phyloP scores from a whole-genome alignment of 2,113 vertebrate genomes.

The Fregata magnificens region DNA sequence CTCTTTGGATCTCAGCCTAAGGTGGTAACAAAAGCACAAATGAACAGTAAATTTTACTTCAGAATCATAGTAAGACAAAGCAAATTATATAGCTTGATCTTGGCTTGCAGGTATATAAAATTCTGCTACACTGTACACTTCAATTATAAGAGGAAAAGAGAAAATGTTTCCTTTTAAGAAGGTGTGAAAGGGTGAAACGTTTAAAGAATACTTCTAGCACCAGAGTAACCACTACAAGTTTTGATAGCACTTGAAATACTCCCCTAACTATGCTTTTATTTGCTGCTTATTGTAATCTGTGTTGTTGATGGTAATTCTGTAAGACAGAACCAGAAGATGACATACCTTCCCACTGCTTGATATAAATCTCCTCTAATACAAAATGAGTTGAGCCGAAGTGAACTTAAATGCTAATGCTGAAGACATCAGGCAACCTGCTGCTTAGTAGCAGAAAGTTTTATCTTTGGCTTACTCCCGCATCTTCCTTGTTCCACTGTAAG shows the following conservation, averaged over 20 bases:
- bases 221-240: conserved; percentile 60
- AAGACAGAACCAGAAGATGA: conserved; percentile 72
- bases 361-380: conserved; percentile 75
- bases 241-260: conserved; percentile 56
- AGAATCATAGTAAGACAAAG: neutral
- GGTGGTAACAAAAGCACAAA: neutral
- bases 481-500: neutral
- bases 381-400: conserved; percentile 72
- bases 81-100: neutral
- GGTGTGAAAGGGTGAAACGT: neutral
- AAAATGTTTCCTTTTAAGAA: neutral
- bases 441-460: conserved; percentile 72
- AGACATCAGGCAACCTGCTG: conserved; percentile 76
- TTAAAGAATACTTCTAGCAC: conserved; percentile 45
- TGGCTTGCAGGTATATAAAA: neutral
- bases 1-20: neutral
- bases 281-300: conserved; percentile 64
- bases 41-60: neutral
- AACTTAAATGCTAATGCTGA: conserved; percentile 76
- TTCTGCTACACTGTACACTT: neutral
- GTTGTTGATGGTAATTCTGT: conserved; percentile 74
- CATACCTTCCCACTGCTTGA: conserved; percentile 75
- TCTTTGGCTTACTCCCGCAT: conserved; percentile 47
- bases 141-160: neutral
- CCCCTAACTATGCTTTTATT: conserved; percentile 66